Conservation (phyloP, 2,888 invertebrate genomes). For the Mongoloraphidia duomilia region DNA sequence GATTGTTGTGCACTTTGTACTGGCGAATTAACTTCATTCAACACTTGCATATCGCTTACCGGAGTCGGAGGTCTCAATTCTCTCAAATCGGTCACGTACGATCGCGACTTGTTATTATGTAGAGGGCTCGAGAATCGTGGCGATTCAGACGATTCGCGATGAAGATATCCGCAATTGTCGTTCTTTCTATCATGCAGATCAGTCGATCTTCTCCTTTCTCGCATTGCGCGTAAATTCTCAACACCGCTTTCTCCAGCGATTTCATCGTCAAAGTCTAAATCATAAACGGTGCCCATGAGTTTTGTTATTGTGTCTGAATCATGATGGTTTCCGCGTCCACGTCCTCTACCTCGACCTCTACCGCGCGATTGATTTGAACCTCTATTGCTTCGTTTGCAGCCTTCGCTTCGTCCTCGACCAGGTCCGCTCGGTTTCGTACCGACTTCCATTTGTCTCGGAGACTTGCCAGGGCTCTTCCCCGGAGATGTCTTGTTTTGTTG, state of each 20-base stretch:
- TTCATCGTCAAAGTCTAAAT: conserved; percentile 73
- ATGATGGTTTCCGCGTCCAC: conserved; percentile 25
- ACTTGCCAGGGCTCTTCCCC: conserved; percentile 52
- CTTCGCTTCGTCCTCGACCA: conserved; percentile 33
- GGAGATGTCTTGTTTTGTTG: conserved; percentile 46
- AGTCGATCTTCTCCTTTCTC: conserved; percentile 62
- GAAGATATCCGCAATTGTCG: conserved; percentile 36
- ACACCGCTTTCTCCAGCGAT: conserved; percentile 57
- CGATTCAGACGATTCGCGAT: conserved; percentile 38
- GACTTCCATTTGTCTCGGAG: conserved; percentile 45
- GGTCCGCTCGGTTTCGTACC: conserved; percentile 33
- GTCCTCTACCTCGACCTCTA: conserved; percentile 30
- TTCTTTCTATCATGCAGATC: conserved; percentile 46
- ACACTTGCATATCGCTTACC: conserved; percentile 23
- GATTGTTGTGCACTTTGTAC: conserved; percentile 28
- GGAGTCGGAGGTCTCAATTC: conserved; percentile 34
- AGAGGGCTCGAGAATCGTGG: conserved; percentile 40
- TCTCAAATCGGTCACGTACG: conserved; percentile 28
- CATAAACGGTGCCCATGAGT: conserved; percentile 75
- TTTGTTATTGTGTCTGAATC: conserved; percentile 51
- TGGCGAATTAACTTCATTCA: conserved; percentile 14
- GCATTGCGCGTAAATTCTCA: conserved; percentile 61
- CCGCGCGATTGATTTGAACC: conserved; percentile 22
- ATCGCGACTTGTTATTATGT: conserved; percentile 27
- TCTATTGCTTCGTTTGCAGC: conserved; percentile 20